Base-by-base conservation (phyloP, 2,113 vertebrate species). In the Charina bottae region DNA sequence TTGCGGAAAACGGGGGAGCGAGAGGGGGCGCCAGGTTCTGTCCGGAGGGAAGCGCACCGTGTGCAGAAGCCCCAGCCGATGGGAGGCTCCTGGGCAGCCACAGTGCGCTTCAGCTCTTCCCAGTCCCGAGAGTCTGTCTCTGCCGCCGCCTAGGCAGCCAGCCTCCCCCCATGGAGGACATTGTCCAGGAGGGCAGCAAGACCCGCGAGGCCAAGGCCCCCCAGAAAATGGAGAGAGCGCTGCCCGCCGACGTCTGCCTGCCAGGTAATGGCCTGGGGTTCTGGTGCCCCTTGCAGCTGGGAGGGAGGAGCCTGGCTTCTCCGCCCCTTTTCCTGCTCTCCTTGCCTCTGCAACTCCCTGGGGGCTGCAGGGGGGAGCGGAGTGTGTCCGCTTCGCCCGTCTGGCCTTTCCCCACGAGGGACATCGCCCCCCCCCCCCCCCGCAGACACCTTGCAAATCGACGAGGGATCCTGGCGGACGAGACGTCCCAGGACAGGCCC, bases 181-280 rank as follows among this genome's bases (percentile, higher is more conserved):
- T 98, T 85, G 96, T 99, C 88, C 98, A 99, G 91, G 99, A 99
- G 12, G 97, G 98, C 91, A 97, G 97, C 97, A 96, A 94, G 12
- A 24, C 78, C 1, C 97, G 98, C 0, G 98, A 99, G 93, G 97
- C 96, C 96, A 97, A 98, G 89, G 96, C 98, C 96, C 97, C 97
- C 91, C 97, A 97, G n/a, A 98, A 97, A 92, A 94, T 96, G 0
- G 97, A 98, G 93, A 98, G 97, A 0, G 98, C 98, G 87, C 96
- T 97, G 0, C 96, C 98, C 0, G 98, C 98, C 0, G 98, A 98
- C 0, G 95, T 98, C 64, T 98, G 97, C 95, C 97, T 99, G 95
- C 98, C 98, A 97, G 98, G 98, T 99, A 97, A 92, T 0, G 1
- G 13, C 72, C 15, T 59, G 46, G 55, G 58, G 9, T 59, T 33